Conservation (phyloP, 2,797 vertebrate species). For the Alfaro cultratus region DNA sequence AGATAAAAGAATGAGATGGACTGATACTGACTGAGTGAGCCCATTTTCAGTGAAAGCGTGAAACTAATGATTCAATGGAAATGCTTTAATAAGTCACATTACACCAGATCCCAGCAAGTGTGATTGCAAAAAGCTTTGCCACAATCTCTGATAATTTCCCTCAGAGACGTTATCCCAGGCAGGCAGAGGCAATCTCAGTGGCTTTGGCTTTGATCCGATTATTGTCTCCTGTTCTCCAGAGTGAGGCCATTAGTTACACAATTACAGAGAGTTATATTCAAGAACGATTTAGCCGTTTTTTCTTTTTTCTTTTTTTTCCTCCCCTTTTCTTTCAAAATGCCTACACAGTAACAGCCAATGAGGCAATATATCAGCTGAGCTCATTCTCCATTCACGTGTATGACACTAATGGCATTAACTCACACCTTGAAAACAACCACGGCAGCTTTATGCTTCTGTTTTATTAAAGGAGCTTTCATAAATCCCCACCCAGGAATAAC, state of each 20-base stretch:
- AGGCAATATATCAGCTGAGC: slow-evolving; percentile 61
- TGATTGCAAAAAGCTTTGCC: slow-evolving; percentile 57
- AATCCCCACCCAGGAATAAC: slow-evolving; percentile 43
- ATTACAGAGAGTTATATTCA: slow-evolving; percentile 66
- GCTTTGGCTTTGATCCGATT: slow-evolving; percentile 64
- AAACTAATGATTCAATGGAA: slow-evolving; percentile 74
- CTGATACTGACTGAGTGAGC: slow-evolving; percentile 63
- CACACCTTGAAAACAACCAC: slow-evolving; percentile 43
- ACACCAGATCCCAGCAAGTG: slow-evolving; percentile 50
- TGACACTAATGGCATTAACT: slow-evolving; percentile 52
- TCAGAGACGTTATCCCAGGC: slow-evolving; percentile 51
- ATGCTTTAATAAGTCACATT: slow-evolving; percentile 68
- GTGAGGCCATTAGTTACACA: slow-evolving; percentile 68
- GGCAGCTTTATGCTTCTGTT: slow-evolving; percentile 55
- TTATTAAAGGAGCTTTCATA: slow-evolving; percentile 46
- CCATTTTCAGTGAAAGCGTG: slow-evolving; percentile 62
- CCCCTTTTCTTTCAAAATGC: slow-evolving; percentile 28
- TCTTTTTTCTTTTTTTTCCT: background rate
- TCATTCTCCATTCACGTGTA: slow-evolving; percentile 49
- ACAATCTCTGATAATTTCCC: slow-evolving; percentile 70
- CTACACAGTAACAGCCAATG: slow-evolving; percentile 57
- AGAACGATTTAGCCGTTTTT: slow-evolving; percentile 42
- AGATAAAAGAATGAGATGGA: slow-evolving; percentile 46
- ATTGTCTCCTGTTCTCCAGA: slow-evolving; percentile 65
- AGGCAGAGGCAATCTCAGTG: slow-evolving; percentile 57